A percentile compares a stretch with the other conserved stretches of the same genome.
phyloP scores from a whole-genome alignment of 2,113 vertebrate genomes.

The Equus quagga region DNA sequence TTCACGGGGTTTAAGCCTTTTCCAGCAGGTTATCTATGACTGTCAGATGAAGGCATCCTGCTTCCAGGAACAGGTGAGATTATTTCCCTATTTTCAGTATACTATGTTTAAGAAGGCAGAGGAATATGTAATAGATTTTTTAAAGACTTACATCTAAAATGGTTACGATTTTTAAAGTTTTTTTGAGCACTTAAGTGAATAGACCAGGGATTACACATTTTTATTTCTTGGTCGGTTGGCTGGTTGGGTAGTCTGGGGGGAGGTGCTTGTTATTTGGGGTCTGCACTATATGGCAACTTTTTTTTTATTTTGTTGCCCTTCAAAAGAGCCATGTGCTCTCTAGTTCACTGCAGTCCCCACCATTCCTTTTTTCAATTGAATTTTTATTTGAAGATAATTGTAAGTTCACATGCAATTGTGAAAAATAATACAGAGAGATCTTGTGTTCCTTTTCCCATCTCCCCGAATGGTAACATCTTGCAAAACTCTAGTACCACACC shows the following conservation, averaged over 20 bases:
- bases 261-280: background rate
- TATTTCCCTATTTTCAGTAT: background rate
- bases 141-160: background rate
- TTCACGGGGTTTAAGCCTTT: background rate
- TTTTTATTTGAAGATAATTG: background rate
- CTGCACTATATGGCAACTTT: background rate
- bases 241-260: background rate
- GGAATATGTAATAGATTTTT: background rate
- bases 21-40: background rate
- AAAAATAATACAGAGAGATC: background rate
- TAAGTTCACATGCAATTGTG: background rate
- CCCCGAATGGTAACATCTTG: fast-evolving
- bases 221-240: background rate
- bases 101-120: background rate
- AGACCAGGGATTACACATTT: background rate
- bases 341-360: background rate
- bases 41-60: background rate
- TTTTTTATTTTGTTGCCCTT: background rate
- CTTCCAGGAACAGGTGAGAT: background rate
- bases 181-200: background rate
- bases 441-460: background rate
- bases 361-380: background rate
- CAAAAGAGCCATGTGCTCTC: background rate
- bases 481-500: no score
- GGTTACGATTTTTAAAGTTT: background rate